phyloP scores from a whole-genome alignment of 2,888 invertebrate genomes.

The Ophion costatus region DNA sequence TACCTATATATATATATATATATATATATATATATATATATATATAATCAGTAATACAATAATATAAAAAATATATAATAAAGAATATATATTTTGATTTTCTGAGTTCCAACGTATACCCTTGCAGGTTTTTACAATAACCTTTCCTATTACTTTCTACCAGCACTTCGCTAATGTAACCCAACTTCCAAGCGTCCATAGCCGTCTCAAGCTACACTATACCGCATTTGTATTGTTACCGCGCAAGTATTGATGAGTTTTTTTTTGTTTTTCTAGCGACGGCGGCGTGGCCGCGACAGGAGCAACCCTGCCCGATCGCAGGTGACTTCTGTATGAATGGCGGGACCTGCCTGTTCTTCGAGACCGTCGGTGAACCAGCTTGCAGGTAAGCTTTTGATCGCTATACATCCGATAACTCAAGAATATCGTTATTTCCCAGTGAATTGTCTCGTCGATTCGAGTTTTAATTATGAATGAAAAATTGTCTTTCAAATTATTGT shows the following conservation, averaged over 20 bases:
- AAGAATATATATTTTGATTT: too few relatives aligned
- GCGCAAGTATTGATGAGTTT: constrained; percentile 17
- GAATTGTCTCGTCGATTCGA: neutral
- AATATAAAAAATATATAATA: neutral
- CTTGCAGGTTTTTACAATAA: too few relatives aligned
- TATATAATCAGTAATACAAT: too few relatives aligned
- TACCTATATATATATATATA: too few relatives aligned
- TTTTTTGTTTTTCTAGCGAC: constrained; percentile 80
- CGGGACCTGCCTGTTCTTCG: constrained; percentile 93
- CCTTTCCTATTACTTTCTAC: too few relatives aligned
- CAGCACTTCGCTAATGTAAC: too few relatives aligned
- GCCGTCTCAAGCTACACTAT: too few relatives aligned
- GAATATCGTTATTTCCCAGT: neutral
- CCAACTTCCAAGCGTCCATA: too few relatives aligned
- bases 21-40: too few relatives aligned
- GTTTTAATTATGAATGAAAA: too few relatives aligned
- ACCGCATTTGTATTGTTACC: too few relatives aligned
- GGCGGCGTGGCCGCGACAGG: constrained; percentile 86
- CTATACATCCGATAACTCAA: neutral
- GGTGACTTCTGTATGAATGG: constrained; percentile 93
- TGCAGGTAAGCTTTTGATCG: constrained; percentile 90
- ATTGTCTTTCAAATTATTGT: too few relatives aligned
- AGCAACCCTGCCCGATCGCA: constrained; percentile 88
- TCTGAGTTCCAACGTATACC: neutral
- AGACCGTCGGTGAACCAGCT: constrained; percentile 91